phyloP scores from a whole-genome alignment of 2,113 vertebrate species.

The Sphyrna mokarran region DNA sequence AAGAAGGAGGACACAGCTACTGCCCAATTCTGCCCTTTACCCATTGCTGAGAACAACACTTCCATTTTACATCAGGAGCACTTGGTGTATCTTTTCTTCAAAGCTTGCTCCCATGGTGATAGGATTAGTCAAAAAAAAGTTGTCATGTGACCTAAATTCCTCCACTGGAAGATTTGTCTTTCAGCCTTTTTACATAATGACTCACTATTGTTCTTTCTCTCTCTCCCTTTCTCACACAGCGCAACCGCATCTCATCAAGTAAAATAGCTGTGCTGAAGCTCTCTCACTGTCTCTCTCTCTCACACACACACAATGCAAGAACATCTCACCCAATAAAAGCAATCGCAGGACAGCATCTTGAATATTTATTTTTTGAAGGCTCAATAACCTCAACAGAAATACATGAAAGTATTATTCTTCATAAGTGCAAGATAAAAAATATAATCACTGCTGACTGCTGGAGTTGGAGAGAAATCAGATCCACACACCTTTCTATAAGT shows the following conservation, averaged over 20 bases:
- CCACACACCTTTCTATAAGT: background rate
- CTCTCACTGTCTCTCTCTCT: background rate
- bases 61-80: background rate
- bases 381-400: background rate
- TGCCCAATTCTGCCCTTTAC: background rate
- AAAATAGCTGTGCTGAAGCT: background rate
- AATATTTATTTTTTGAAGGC: background rate
- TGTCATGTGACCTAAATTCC: conserved; percentile 59
- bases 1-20: background rate
- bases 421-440: background rate
- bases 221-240: background rate
- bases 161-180: conserved; percentile 52
- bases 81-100: conserved; percentile 37
- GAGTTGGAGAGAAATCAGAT: background rate
- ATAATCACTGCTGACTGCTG: background rate
- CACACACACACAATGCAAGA: background rate
- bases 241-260: background rate
- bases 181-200: conserved; percentile 52
- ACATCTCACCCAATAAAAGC: background rate
- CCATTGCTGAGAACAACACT: background rate
- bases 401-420: background rate
- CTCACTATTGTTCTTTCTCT: conserved; percentile 38
- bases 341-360: background rate
- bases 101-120: conserved; percentile 62
- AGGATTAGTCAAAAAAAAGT: conserved; percentile 57